phyloP scores from a whole-genome alignment of 2,888 invertebrate genomes.

The Lysandra coridon region DNA sequence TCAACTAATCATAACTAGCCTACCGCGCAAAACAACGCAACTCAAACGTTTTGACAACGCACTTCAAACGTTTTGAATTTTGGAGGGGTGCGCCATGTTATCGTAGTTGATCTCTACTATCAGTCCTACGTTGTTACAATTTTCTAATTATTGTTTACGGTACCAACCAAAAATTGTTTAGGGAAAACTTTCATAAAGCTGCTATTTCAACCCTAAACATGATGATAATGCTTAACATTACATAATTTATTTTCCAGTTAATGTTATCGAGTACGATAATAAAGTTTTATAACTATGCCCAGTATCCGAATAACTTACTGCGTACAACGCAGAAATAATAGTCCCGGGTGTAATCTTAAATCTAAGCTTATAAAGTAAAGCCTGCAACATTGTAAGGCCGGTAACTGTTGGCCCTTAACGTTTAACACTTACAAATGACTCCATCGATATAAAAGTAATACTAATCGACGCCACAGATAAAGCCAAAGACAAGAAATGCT shows the following conservation, averaged over 20 bases:
- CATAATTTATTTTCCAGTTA: conserved; percentile 9
- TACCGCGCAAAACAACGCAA: too few species aligned
- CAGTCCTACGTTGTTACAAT: neutral
- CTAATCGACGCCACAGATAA: conserved; percentile 38
- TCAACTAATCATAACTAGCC: too few species aligned
- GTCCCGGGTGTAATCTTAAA: conserved; percentile 17
- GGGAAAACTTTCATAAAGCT: too few species aligned
- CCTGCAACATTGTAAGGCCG: conserved; percentile 19
- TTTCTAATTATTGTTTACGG: neutral
- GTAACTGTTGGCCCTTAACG: conserved; percentile 30
- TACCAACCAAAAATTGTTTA: neutral
- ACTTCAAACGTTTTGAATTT: too few species aligned
- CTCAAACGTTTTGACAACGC: too few species aligned
- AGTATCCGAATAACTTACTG: conserved; percentile 23
- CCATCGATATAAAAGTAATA: conserved; percentile 39
- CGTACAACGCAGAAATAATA: conserved; percentile 25
- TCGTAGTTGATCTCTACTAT: neutral
- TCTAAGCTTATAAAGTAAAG: conserved; percentile 21
- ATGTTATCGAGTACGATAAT: conserved; percentile 18
- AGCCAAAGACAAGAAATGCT: neutral
- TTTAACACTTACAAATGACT: conserved; percentile 37
- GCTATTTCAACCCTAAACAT: neutral
- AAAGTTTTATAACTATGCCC: conserved; percentile 13
- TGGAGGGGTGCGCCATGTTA: too few species aligned
- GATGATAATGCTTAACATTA: neutral